Evolutionary conservation across 2,888 invertebrate genomes (phyloP).

Genomic region (Aethes cnicana): DNA sequence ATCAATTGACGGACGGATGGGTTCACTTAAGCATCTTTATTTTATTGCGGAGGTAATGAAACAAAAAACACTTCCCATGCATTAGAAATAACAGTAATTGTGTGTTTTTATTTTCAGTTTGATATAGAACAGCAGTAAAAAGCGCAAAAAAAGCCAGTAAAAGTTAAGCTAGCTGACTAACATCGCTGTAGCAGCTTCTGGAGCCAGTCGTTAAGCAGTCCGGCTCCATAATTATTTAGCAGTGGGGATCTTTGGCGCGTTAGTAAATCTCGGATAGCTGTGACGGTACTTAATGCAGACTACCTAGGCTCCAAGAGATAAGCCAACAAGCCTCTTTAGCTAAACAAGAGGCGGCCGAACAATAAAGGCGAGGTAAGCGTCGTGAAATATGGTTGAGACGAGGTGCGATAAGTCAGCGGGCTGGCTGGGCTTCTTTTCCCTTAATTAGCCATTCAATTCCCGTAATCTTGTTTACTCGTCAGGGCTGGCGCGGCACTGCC

Average conservation of each 20-base stretch:
- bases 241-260: conserved; percentile 49
- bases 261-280: conserved; percentile 62
- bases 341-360: conserved; percentile 75
- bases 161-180: conserved; percentile 10
- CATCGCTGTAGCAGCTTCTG: conserved; percentile 14
- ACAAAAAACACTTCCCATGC: background rate
- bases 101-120: too few species aligned
- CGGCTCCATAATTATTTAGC: conserved; percentile 44
- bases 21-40: conserved; percentile 7
- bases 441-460: conserved; percentile 82
- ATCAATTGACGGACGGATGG: conserved; percentile 6
- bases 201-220: conserved; percentile 21
- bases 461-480: conserved; percentile 82
- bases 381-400: conserved; percentile 78
- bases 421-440: conserved; percentile 74
- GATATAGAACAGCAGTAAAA: background rate
- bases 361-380: conserved; percentile 76
- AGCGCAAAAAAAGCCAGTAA: background rate
- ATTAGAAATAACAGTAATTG: background rate
- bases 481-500: conserved; percentile 63
- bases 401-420: conserved; percentile 72
- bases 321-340: conserved; percentile 77
- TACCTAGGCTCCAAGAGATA: conserved; percentile 71
- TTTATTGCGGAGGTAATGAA: conserved; percentile 5
- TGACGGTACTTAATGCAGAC: conserved; percentile 73